Evolutionary conservation across 2,113 vertebrate species (phyloP).

Genomic region (Rhineura floridana): DNA sequence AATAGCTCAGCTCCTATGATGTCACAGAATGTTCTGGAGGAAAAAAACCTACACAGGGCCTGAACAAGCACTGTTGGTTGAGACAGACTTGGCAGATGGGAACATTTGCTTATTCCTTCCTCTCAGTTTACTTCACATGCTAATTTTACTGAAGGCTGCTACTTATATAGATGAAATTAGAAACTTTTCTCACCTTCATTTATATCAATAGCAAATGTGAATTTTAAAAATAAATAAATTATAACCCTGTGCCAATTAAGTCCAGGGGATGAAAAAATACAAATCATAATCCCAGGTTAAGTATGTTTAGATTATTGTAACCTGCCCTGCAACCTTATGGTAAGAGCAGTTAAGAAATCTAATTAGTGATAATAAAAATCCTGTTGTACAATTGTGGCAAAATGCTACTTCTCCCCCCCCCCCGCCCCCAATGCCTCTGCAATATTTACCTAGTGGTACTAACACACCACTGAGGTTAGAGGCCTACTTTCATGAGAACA

Average conservation of each 20-base stretch:
- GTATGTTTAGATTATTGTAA: constrained; percentile 14
- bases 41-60: not conserved
- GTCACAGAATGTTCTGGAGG: not conserved
- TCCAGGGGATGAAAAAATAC: not conserved
- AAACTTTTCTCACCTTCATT: constrained; percentile 46
- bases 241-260: not conserved
- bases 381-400: not conserved
- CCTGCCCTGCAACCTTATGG: too few relatives aligned
- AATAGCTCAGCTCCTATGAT: not conserved
- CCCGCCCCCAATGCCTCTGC: too few relatives aligned
- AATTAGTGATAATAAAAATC: not conserved
- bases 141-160: constrained; percentile 49
- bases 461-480: not conserved
- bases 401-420: not conserved
- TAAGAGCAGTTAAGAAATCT: too few relatives aligned
- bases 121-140: not conserved
- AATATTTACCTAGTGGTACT: rapidly evolving
- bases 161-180: constrained; percentile 46
- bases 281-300: not conserved
- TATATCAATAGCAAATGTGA: constrained; percentile 48
- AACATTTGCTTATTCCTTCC: not conserved
- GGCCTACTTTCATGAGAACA: not conserved
- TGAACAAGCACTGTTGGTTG: not conserved
- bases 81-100: not conserved
- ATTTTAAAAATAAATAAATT: constrained; percentile 4